phyloP scores from a whole-genome alignment of 2,888 invertebrate species.

The Argyresthia goedartella region DNA sequence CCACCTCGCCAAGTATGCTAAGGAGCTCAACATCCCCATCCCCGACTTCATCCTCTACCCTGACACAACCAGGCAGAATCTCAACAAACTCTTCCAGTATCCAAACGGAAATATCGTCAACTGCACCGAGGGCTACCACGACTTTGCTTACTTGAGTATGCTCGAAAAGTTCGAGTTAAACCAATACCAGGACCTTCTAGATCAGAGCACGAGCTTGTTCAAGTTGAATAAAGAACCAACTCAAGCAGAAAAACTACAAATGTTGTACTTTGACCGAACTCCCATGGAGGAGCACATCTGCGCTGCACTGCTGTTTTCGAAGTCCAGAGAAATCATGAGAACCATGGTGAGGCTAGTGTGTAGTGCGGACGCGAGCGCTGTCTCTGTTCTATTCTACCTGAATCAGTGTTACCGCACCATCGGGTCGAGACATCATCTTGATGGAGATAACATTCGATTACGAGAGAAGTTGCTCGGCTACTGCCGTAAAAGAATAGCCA shows the following conservation, averaged over 20 bases:
- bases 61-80: slow-evolving; percentile 15
- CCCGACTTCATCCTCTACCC: slow-evolving; percentile 38
- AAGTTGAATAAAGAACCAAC: slow-evolving; percentile 20
- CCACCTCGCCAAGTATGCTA: slow-evolving; percentile 35
- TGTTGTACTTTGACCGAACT: slow-evolving; percentile 46
- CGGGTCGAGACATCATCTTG: slow-evolving; percentile 40
- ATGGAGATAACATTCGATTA: slow-evolving; percentile 43
- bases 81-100: slow-evolving; percentile 47
- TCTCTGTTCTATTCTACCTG: slow-evolving; percentile 56
- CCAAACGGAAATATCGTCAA: slow-evolving; percentile 34
- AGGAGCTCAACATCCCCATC: slow-evolving; percentile 40
- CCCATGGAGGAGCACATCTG: slow-evolving; percentile 53
- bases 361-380: slow-evolving; percentile 36
- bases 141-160: slow-evolving; percentile 41
- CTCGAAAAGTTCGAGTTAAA: slow-evolving; percentile 50
- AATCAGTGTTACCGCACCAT: slow-evolving; percentile 52
- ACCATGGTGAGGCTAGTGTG: slow-evolving; percentile 46
- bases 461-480: slow-evolving; percentile 50
- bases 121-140: slow-evolving; percentile 34
- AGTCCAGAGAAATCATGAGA: slow-evolving; percentile 51
- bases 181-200: slow-evolving; percentile 45
- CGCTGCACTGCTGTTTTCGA: slow-evolving; percentile 35
- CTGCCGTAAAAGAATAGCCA: slow-evolving; percentile 36
- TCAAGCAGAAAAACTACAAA: slow-evolving; percentile 21
- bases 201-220: slow-evolving; percentile 42